A percentile compares a stretch with the other conserved stretches of the same genome.
Evolutionary conservation across 2,113 vertebrate genomes (phyloP).

Genomic region (Cardinalis cardinalis): DNA sequence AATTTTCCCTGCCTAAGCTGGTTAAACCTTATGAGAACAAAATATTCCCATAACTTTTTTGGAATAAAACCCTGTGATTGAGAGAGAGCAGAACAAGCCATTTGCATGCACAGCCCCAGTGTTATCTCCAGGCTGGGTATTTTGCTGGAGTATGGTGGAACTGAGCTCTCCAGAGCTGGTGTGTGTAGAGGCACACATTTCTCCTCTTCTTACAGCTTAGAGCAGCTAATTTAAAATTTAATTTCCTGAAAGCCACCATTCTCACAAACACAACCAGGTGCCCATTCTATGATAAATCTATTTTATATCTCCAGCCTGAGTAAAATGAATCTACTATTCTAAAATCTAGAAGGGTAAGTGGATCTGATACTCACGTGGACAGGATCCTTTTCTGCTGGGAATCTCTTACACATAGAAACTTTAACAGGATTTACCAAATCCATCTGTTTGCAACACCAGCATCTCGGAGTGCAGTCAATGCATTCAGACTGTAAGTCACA

Average conservation of each 20-base stretch:
- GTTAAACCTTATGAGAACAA: background rate
- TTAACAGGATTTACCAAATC: conserved; percentile 48
- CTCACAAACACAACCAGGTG: background rate
- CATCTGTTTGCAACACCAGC: conserved; percentile 46
- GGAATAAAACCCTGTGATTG: background rate
- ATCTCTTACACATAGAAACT: conserved; percentile 18
- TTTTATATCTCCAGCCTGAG: conserved; percentile 32
- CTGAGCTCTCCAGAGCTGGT: background rate
- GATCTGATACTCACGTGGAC: conserved; percentile 35
- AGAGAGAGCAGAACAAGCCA: background rate
- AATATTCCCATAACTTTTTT: conserved; percentile 28
- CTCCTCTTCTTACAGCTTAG: background rate
- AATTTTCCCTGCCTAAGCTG: conserved; percentile 33
- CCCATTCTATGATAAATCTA: background rate
- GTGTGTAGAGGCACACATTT: background rate
- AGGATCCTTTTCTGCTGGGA: conserved; percentile 27
- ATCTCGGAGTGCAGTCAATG: background rate
- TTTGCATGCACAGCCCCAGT: accelerated
- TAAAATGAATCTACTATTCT: conserved; percentile 4
- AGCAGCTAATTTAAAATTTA: conserved; percentile 35
- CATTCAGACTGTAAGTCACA: conserved; percentile 12
- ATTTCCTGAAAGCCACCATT: conserved; percentile 2
- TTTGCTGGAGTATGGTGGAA: background rate
- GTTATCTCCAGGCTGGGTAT: background rate
- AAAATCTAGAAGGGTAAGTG: conserved; percentile 31